Evolutionary conservation across 2,113 vertebrate species (phyloP).

Genomic region (Syngnathus scovelli): DNA sequence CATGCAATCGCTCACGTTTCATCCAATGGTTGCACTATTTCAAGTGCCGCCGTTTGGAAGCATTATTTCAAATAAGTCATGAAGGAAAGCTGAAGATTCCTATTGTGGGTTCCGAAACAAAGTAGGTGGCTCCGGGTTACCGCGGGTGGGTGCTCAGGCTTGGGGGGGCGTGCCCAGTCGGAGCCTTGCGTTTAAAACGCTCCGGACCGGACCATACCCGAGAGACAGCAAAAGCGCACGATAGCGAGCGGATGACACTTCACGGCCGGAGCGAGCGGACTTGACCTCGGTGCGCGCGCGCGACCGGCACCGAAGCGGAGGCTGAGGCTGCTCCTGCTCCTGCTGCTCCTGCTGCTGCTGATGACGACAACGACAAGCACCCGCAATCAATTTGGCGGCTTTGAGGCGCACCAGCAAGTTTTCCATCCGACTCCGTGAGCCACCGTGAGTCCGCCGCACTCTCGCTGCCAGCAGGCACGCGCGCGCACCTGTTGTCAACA

Average conservation of each 20-base stretch:
- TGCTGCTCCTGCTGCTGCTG: too few relatives aligned
- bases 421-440: neutral
- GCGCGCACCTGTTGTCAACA: constrained; percentile 47
- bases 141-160: too few relatives aligned
- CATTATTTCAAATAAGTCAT: too few relatives aligned
- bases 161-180: constrained; percentile 30
- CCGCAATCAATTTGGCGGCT: neutral
- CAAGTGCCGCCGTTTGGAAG: too few relatives aligned
- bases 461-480: constrained; percentile 34
- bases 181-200: constrained; percentile 63
- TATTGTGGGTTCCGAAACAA: too few relatives aligned
- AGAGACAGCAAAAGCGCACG: constrained; percentile 35
- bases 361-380: too few relatives aligned
- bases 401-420: neutral
- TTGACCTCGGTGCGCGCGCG: neutral
- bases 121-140: too few relatives aligned
- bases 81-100: too few relatives aligned
- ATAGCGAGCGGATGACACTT: neutral
- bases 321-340: too few relatives aligned
- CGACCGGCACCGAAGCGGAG: neutral
- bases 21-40: too few relatives aligned
- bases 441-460: neutral
- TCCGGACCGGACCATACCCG: constrained; percentile 44
- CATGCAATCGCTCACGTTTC: too few relatives aligned
- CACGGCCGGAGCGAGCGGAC: neutral